Evolutionary conservation across 2,113 vertebrate genomes (phyloP).

Genomic region (Haliaeetus leucogaster): DNA sequence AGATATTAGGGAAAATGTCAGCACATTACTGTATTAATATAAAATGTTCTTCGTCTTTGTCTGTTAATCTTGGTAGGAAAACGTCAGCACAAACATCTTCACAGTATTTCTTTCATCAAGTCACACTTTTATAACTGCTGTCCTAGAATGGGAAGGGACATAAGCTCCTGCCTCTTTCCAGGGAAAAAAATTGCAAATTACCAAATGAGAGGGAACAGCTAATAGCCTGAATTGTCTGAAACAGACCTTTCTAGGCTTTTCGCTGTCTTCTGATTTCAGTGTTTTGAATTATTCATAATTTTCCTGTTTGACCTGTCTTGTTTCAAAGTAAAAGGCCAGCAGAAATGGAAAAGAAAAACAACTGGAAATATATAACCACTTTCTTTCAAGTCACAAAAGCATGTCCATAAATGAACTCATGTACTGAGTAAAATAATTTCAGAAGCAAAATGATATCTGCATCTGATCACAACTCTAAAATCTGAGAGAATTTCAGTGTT

Average conservation of each 20-base stretch:
- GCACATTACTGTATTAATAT: neutral
- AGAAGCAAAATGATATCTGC: neutral
- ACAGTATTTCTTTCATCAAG: neutral
- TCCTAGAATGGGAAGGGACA: neutral
- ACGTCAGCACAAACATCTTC: neutral
- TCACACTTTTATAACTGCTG: neutral
- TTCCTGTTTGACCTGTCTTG: conserved; percentile 20
- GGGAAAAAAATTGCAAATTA: neutral
- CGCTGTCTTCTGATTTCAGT: neutral
- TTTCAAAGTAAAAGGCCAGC: conserved; percentile 27
- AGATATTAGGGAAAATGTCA: neutral
- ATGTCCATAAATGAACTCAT: neutral
- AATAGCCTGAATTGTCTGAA: neutral
- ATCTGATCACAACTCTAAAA: neutral
- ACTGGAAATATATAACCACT: neutral
- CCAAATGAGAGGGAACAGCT: neutral
- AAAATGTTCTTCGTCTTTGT: neutral
- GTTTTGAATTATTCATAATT: conserved; percentile 39
- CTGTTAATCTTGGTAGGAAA: neutral
- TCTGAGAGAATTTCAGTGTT: neutral
- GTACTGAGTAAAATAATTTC: neutral
- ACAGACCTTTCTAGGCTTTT: neutral
- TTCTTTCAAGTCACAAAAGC: neutral
- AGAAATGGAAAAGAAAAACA: conserved; percentile 11
- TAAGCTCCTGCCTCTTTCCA: neutral